Percentiles rank a stretch among this genome's conserved stretches.
phyloP scores from a whole-genome alignment of 2,888 invertebrate genomes.

The Pseudanteris insignis region DNA sequence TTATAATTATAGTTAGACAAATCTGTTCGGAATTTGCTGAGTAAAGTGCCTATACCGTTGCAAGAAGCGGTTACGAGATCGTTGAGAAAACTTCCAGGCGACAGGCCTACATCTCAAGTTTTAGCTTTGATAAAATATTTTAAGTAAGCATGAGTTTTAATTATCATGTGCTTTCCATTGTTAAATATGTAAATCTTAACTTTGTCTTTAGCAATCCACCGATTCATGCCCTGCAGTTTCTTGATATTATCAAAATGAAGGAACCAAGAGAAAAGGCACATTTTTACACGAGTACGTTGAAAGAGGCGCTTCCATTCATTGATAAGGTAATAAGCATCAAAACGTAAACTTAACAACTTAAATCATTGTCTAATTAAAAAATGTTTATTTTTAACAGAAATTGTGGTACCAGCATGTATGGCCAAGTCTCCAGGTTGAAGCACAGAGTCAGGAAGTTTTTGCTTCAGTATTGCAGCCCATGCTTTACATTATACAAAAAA shows the following conservation, averaged over 20 bases:
- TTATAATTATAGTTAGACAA: slow-evolving; percentile 77
- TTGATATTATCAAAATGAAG: slow-evolving; percentile 93
- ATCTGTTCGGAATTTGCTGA: slow-evolving; percentile 74
- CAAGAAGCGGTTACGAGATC: slow-evolving; percentile 89
- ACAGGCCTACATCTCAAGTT: slow-evolving; percentile 90
- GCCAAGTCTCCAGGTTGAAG: slow-evolving; percentile 87
- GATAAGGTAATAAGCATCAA: slow-evolving; percentile 89
- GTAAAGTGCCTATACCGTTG: slow-evolving; percentile 82
- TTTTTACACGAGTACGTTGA: slow-evolving; percentile 87
- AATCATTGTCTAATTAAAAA: too few species aligned
- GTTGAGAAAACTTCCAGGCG: slow-evolving; percentile 82
- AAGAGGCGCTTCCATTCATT: slow-evolving; percentile 86
- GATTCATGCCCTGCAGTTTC: slow-evolving; percentile 89
- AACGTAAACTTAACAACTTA: too few species aligned
- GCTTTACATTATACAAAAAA: slow-evolving; percentile 82
- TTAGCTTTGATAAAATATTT: slow-evolving; percentile 90
- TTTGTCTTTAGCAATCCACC: slow-evolving; percentile 87
- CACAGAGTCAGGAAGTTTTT: slow-evolving; percentile 85
- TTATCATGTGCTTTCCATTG: too few species aligned
- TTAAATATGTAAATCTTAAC: neutral
- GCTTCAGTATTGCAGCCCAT: slow-evolving; percentile 87
- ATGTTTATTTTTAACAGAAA: too few species aligned
- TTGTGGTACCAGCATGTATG: slow-evolving; percentile 94
- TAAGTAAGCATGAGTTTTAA: slow-evolving; percentile 71
- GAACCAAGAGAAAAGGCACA: slow-evolving; percentile 87